Evolutionary conservation across 2,113 vertebrate genomes (phyloP), one percentile per base, ranked within the genome.

Genomic region (Rhea americana): DNA sequence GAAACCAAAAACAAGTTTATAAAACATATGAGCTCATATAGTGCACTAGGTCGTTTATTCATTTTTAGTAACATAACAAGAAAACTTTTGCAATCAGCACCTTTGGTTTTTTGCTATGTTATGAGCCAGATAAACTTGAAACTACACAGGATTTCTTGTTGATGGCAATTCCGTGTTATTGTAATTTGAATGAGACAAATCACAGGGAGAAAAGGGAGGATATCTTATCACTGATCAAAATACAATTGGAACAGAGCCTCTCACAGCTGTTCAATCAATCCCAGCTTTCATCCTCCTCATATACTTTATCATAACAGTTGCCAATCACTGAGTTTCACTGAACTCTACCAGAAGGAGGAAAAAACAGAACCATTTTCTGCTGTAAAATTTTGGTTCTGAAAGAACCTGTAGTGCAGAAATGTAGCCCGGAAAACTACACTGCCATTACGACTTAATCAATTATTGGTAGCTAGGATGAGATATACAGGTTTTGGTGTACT

Each of bases 171-270:
- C 91, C 74, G 32, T 92, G 82, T 95, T 95, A 92, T 91, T 97
- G 75, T 92, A 96, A 93, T 95, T 82, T 82, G 77, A 90, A 91
- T 79, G 76, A 87, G 84, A 96, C 90, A 94, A 94, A 95, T 96
- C 90, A 90, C 71, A 16, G 35, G 55, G 70, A 92, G 84, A 84
- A 94, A 91, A 73, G 76, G 61, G 63, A 91, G 66, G 43, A 47
- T 91, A 97, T 96, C 93, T 97, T 96, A 96, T 93, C 96, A 74
- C 74, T 93, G 83, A 96, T 97, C 97, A 94, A 91, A 95, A 95
- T 82, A 89, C 80, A 95, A 93, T 95, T 94, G 92, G 76, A 96
- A 88, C 50, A 81, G 78, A 86, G 72, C 58, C 89, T 74, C 91
- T 97, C 96, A 94, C 94, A 95, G 92, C 84, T 96, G 96, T 95